Evolutionary conservation across 53 echinoderm and acorn worm genomes (phyloP).

Genomic region (Echinometra lucunter): DNA sequence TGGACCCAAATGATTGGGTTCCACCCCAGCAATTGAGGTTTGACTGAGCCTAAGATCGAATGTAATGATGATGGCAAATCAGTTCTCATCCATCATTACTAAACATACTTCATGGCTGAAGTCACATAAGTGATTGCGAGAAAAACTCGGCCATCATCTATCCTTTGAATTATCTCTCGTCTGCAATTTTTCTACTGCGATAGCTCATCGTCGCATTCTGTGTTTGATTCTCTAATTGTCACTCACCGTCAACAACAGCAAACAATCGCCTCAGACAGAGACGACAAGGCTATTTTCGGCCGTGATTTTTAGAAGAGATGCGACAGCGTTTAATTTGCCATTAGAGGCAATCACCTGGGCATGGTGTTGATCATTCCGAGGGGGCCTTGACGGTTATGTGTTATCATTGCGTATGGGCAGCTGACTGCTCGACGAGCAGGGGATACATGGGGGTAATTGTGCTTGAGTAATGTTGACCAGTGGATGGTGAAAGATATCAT

Average conservation of each 20-base stretch:
- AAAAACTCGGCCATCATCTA: not conserved
- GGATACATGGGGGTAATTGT: conserved; percentile 62
- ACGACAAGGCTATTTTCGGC: not conserved
- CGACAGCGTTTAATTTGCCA: conserved; percentile 59
- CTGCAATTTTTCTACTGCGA: not conserved
- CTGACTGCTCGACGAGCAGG: conserved; percentile 26
- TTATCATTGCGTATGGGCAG: conserved; percentile 57
- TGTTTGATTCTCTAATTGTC: not conserved
- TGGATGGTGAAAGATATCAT: conserved; percentile 66
- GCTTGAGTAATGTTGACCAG: conserved; percentile 70
- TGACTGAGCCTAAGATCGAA: no score
- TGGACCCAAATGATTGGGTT: not conserved
- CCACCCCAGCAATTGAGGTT: not conserved
- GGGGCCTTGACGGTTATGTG: conserved; percentile 56
- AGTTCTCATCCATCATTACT: not conserved
- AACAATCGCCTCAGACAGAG: not conserved
- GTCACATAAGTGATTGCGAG: not conserved
- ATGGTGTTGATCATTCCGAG: not conserved
- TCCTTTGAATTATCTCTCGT: not conserved
- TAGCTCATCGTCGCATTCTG: not conserved
- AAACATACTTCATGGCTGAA: not conserved
- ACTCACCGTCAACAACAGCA: not conserved
- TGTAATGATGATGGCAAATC: not conserved
- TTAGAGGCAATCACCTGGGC: conserved; percentile 43
- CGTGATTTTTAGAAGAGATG: conserved; percentile 19